Base-by-base conservation (phyloP, 2,113 vertebrate species). In the Saccopteryx leptura region DNA sequence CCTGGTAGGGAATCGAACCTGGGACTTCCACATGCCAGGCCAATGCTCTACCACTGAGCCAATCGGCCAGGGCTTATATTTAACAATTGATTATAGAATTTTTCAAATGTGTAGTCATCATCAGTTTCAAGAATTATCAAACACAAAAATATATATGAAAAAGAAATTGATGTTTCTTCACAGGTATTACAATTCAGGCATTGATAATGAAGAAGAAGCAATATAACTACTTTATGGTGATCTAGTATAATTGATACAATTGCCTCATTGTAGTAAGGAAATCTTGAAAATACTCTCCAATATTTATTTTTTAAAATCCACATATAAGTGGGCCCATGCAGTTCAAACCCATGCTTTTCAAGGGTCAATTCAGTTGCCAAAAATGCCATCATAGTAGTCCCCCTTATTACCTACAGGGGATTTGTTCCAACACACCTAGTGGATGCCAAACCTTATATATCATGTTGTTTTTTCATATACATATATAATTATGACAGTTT, bases 81-180 rank as follows among this genome's bases (percentile, higher is more conserved):
- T 58, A 83, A 92, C 7, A 86, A 26, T 9, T 74, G 46, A 65
- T 72, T 21, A 26, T 33, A 26, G 58, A 66, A 50, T 39, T 89
- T 39, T 90, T 61, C 23, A 90, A 90, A 31, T 83, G 60, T 39
- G 7, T 31, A 24, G 33, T 82, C 39, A 74, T 52, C n/a, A 17
- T 78, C 54, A 52, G 18, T 78, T 94, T 76, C 39, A 78, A 76
- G 61, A 84, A 90, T 74, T 48, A 58, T 48, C 75, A 76, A 76
- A 50, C 54, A 52, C 9, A 28, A 48, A 31, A 28, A 31, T 24
- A 79, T 39, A 60, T 81, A 13, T 61, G 79, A 60, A 33, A 81
- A 61, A 61, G 50, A 56, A n/a, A 46, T 39, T 26, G 33, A 6
- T 61, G 46, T 81, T 61, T 26, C 28, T 61, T 46, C 17, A 80